Base-by-base conservation (phyloP, 1,140 invertebrate genomes). In the Drosophila tani region DNA sequence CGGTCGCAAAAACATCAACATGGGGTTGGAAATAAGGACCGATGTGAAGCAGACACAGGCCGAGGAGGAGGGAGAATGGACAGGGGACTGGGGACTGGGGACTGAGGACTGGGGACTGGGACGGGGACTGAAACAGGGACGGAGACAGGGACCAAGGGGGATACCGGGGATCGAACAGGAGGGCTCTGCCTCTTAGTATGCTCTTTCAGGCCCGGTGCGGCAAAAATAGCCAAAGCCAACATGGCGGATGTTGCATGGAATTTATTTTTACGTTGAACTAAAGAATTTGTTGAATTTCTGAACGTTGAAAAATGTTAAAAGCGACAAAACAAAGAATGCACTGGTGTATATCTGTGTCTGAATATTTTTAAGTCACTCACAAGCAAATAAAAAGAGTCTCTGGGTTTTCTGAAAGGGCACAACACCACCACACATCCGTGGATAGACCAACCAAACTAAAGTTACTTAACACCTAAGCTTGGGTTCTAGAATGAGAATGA, bases 221-320 rank as follows among this genome's bases (percentile, higher is more conserved):
- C 53, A 56, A 56, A 56, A 56, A 56, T 56, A 56, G 53, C 53
- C 53, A 56, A 56, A 56, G 53, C 53, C 53, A 56, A 56, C 53
- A 56, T 56, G 53, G 53, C 53, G 53, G 53, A 56, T 56, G 53
- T 56, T 56, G 53, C 53, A 56, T 56, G 53, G 53, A 56, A 56
- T 56, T 56, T 56, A 56, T 56, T 56, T 56, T 56, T 56, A 56
- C 53, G 53, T 56, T 56, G 53, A 56, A 56, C 53, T 56, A 56
- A 56, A 56, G 53, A 56, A 56, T 56, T 56, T 56, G 53, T 56
- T 56, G 53, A 56, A 56, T 56, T 56, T 56, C 53, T 56, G 53
- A 56, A 56, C 53, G 53, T 56, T 56, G 53, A 56, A 56, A 56
- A 56, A 56, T 56, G 53, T 56, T 56, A 56, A 56, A 56, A 56